phyloP scores from a whole-genome alignment of 2,113 vertebrate species.

The Entomyzon cyanotis region DNA sequence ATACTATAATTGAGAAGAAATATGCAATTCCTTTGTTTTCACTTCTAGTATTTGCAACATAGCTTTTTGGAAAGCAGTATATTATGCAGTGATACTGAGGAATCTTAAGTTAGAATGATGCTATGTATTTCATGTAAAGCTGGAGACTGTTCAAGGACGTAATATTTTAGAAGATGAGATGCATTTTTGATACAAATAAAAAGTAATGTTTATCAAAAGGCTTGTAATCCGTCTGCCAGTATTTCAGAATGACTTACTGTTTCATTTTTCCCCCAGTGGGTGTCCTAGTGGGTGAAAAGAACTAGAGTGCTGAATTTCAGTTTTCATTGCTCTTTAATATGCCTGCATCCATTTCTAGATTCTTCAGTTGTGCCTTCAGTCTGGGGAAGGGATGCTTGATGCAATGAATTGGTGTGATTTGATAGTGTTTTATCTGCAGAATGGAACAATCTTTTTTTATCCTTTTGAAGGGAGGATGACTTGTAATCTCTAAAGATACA shows the following conservation, averaged over 20 bases:
- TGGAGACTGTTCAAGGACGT: conserved; percentile 23
- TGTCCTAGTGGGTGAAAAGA: not conserved
- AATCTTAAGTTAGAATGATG: conserved; percentile 28
- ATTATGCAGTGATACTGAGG: not conserved
- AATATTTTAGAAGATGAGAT: conserved; percentile 25
- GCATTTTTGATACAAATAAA: not conserved
- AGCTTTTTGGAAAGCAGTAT: conserved; percentile 42
- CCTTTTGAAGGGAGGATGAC: not conserved
- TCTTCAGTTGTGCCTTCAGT: not conserved
- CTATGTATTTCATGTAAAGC: not conserved
- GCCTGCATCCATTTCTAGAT: not conserved
- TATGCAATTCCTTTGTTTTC: conserved; percentile 45
- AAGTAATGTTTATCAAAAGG: not conserved
- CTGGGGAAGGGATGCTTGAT: not conserved
- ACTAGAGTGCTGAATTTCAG: not conserved
- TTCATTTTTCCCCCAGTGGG: not conserved
- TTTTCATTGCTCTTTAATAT: not conserved
- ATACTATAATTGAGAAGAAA: conserved; percentile 25
- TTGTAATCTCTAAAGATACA: not conserved
- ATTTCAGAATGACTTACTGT: not conserved
- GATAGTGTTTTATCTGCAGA: not conserved
- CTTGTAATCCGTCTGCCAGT: not conserved
- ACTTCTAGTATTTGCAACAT: conserved; percentile 20
- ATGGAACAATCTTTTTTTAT: not conserved
- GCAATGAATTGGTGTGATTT: not conserved